Base-by-base conservation (phyloP, 2,888 invertebrate genomes). In the Rhagophthalmus giganteus region DNA sequence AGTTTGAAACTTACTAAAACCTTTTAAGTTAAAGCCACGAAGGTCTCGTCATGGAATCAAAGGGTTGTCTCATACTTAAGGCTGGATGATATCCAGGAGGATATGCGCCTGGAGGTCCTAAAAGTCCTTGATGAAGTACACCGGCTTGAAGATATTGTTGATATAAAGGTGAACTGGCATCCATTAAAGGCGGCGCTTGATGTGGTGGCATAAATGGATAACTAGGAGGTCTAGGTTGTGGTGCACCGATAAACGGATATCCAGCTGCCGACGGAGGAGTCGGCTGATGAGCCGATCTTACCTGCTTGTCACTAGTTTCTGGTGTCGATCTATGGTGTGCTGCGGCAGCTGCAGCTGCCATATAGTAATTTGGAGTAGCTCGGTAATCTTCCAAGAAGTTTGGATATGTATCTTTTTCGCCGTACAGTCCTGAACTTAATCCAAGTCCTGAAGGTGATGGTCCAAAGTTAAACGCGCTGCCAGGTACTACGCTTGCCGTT, bases 391-490 rank as follows among this genome's bases (percentile, higher is more conserved):
- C 87, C 39, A 87, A 76, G 68, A 86, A 87, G 27, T 83, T 83
- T 53, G 82, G 76, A 70, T 86, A 87, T 28, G 81, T 81, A 60
- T 82, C 78, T 66, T 84, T 85, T 32, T 86, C 86, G 4, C 78
- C 79, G 61, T 84, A 84, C 32, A 85, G 70, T 9, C 81, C 80
- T 8, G 81, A 70, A 47, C 77, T 70, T 42, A 83, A 71, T 30
- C 78, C 75, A 65, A 86, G 76, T 2, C 76, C 75, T 50, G 82
- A 79, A 2, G 86, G 78, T 0, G 87, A 78, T 2, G 88, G 80
- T 10, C 88, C 88, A 67, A 90, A 92, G 70, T 90, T 91, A 64
- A 91, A 92, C 38, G 91, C 90, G 74, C 89, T 90, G 14, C 88
- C 86, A 4, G 90, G 84, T 56, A 90, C 88, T 68, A 88, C 86